Evolutionary conservation across 2,113 vertebrate genomes (phyloP).

Genomic region (Protobothrops flavoviridis): DNA sequence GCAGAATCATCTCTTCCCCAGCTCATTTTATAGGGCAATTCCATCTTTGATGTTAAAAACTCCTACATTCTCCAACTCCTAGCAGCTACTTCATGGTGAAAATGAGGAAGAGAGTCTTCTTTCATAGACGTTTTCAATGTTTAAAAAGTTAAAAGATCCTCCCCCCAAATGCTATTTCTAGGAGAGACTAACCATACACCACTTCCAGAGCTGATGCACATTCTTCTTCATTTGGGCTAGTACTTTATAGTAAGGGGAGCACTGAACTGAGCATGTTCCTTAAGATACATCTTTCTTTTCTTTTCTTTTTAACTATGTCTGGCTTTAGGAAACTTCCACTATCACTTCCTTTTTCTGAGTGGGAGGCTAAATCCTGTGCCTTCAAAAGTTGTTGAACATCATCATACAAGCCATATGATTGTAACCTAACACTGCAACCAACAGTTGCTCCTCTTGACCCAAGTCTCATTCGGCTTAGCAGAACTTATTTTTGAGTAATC

Average conservation of each 20-base stretch:
- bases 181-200: not conserved
- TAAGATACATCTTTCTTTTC: not conserved
- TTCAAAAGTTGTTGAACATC: not conserved
- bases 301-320: not conserved
- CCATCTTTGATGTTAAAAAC: not conserved
- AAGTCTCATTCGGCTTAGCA: not conserved
- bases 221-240: not conserved
- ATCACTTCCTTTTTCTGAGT: not conserved
- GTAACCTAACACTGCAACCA: not conserved
- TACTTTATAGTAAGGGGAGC: not conserved
- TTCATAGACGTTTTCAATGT: not conserved
- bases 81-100: not conserved
- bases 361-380: not conserved
- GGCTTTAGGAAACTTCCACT: not conserved
- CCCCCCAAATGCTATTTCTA: not conserved
- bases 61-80: not conserved
- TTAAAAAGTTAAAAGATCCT: not conserved
- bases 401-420: not conserved
- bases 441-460: not conserved
- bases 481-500: not conserved
- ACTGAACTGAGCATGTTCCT: not conserved
- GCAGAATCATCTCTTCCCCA: not conserved
- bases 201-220: not conserved
- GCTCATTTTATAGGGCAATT: not conserved
- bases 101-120: not conserved